Evolutionary conservation across 2,797 vertebrate species (phyloP).

Genomic region (Spinibarbus caldwelli): DNA sequence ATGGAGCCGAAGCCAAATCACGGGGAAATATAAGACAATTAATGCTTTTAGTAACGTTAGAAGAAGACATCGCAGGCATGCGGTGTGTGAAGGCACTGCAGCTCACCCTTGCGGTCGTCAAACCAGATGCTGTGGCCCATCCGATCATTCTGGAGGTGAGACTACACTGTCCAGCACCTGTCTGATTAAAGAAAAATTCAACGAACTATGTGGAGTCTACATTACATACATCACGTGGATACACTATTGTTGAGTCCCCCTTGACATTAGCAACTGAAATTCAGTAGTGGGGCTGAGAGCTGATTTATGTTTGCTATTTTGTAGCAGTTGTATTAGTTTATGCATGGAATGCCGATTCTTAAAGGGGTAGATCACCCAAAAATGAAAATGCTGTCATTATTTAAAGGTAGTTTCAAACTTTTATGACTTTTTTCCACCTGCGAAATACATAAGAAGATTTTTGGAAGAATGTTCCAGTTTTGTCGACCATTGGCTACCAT

Average conservation of each 20-base stretch:
- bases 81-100: constrained; percentile 80
- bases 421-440: not conserved
- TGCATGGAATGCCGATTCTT: not conserved
- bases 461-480: not conserved
- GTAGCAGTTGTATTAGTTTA: not conserved
- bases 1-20: not conserved
- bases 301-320: not conserved
- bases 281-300: not conserved
- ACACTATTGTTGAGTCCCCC: not conserved
- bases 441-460: not conserved
- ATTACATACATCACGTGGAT: not conserved
- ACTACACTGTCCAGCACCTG: not conserved
- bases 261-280: not conserved
- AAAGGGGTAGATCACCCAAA: not conserved
- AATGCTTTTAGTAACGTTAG: not conserved
- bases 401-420: not conserved
- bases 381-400: not conserved
- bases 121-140: constrained; percentile 91
- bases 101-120: constrained; percentile 92
- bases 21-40: not conserved
- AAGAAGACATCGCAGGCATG: constrained; percentile 17
- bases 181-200: not conserved
- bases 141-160: constrained; percentile 88
- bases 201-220: not conserved
- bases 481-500: not conserved